These are phyloP conservation scores for Pseudochaenichthys georgianus DNA, from an alignment of 2,797 vertebrate species.

Conservation along the genomic window DNA sequence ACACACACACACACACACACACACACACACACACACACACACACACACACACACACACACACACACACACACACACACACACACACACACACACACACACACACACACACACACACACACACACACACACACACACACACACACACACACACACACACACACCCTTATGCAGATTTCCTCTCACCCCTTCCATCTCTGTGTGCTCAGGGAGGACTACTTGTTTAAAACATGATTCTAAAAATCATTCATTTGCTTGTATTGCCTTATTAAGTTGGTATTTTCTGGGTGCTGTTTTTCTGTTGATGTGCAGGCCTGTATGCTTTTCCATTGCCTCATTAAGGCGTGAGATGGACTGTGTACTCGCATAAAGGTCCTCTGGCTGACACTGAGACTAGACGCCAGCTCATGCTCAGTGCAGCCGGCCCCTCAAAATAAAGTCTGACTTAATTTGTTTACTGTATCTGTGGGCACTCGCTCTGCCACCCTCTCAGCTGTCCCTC, in stretches of 20 bases:
- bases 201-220: conserved; percentile 73
- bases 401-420: conserved; percentile 74
- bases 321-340: conserved; percentile 82
- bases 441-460: conserved; percentile 86
- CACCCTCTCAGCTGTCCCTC: conserved; percentile 55
- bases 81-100: conserved; percentile 73
- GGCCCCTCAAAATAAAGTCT: conserved; percentile 81
- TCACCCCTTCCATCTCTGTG: conserved; percentile 70
- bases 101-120: conserved; percentile 72
- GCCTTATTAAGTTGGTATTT: conserved; percentile 79
- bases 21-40: conserved; percentile 53
- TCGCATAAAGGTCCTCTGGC: conserved; percentile 74
- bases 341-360: conserved; percentile 67
- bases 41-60: conserved; percentile 30
- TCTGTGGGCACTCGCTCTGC: conserved; percentile 70
- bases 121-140: conserved; percentile 41
- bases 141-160: conserved; percentile 52
- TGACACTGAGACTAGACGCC: conserved; percentile 79
- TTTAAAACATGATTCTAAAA: conserved; percentile 80
- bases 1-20: conserved; percentile 31
- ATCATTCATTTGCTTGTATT: conserved; percentile 79
- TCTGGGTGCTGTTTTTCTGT: conserved; percentile 71
- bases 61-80: conserved; percentile 73
- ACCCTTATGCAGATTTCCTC: conserved; percentile 75
- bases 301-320: conserved; percentile 56